These are phyloP conservation scores for Drosophila prostipennis DNA, from an alignment of 2,888 invertebrate genomes.

Conservation along the genomic window DNA sequence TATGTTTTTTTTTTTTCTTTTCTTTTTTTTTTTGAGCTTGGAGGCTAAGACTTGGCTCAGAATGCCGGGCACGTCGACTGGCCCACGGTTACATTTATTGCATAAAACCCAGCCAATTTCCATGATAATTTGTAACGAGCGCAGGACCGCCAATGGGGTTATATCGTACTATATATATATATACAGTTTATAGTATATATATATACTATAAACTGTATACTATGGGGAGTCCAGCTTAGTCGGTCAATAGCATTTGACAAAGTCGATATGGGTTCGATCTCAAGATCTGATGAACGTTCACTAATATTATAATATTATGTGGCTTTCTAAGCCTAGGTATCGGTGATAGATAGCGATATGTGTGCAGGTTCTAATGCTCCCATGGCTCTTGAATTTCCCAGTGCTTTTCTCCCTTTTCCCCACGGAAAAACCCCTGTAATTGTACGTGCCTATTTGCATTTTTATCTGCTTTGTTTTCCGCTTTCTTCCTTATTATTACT, in stretches of 20 bases:
- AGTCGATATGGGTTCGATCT: conserved; percentile 33
- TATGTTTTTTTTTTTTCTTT: conserved; percentile 46
- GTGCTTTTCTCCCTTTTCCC: conserved; percentile 32
- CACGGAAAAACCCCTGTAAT: conserved; percentile 14
- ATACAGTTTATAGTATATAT: too few species aligned
- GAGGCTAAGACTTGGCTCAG: conserved; percentile 53
- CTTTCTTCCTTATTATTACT: conserved; percentile 66
- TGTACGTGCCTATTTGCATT: conserved; percentile 72
- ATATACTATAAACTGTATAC: too few species aligned
- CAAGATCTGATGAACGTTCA: conserved; percentile 21
- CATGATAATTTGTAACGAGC: conserved; percentile 54
- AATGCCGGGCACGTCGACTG: conserved; percentile 72
- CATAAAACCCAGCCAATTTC: conserved; percentile 70
- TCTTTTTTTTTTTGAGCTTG: conserved; percentile 18
- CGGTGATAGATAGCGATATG: conserved; percentile 20
- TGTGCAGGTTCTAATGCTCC: conserved; percentile 26
- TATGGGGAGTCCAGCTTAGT: conserved; percentile 50
- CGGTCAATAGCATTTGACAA: conserved; percentile 71
- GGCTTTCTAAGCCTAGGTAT: conserved; percentile 19
- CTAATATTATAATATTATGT: conserved; percentile 23
- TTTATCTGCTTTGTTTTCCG: conserved; percentile 65
- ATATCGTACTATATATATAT: not conserved
- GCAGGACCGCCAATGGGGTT: conserved; percentile 27
- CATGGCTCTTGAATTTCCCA: conserved; percentile 30
- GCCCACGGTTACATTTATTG: conserved; percentile 77